Percentiles rank a stretch among this genome's conserved stretches.
Conservation (phyloP, 2,888 invertebrate genomes). For the Antheraea yamamai region DNA sequence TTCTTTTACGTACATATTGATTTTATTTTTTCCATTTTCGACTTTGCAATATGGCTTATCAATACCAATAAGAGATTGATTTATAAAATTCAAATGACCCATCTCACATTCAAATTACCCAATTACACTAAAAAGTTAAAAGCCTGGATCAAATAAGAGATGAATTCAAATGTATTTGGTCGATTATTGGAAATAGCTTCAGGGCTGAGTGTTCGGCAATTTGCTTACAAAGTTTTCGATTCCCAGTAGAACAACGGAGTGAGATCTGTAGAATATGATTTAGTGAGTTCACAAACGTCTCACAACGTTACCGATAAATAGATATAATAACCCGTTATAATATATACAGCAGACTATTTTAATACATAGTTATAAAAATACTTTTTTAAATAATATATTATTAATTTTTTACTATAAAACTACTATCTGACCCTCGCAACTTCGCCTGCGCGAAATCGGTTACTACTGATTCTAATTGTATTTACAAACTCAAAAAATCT, state of each 20-base stretch:
- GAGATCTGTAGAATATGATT: conserved; percentile 20
- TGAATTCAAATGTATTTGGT: conserved; percentile 45
- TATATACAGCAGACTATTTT: not conserved
- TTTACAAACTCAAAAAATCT: no score
- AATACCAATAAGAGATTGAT: not conserved
- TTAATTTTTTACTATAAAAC: no score
- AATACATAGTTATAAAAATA: not conserved
- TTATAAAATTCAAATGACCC: not conserved
- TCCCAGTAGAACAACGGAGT: conserved; percentile 36
- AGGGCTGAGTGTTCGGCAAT: conserved; percentile 38
- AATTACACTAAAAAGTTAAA: conserved; percentile 38
- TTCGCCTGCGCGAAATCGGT: no score
- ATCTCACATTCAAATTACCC: conserved; percentile 34
- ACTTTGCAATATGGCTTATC: no score
- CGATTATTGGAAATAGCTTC: conserved; percentile 48
- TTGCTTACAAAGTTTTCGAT: conserved; percentile 49
- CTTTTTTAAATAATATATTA: not conserved
- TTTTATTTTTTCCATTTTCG: no score
- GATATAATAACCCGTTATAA: not conserved
- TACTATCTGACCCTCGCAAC: no score
- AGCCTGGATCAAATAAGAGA: conserved; percentile 34
- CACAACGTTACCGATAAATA: not conserved
- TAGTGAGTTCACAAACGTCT: conserved; percentile 1
- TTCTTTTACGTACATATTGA: no score
- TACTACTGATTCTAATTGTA: no score